These are phyloP conservation scores for Muscicapa adusta DNA, from an alignment of 2,113 vertebrate species.

Conservation along the genomic window DNA sequence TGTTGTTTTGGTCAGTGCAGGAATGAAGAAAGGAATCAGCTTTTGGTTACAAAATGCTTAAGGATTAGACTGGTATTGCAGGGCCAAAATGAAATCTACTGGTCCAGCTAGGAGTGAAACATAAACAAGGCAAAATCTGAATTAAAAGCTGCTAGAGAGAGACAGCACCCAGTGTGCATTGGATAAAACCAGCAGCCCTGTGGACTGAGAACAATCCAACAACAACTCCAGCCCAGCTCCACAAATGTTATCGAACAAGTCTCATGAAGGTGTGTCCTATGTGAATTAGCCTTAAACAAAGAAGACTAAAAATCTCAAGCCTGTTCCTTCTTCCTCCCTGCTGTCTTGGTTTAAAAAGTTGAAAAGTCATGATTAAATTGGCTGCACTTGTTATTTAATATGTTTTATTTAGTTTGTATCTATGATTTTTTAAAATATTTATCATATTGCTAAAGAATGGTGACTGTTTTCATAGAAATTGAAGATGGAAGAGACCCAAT, in stretches of 20 bases:
- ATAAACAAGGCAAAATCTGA: constrained; percentile 41
- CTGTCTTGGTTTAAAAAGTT: constrained; percentile 66
- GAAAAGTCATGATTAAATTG: constrained; percentile 69
- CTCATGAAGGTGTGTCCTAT: constrained; percentile 66
- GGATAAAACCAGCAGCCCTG: constrained; percentile 48
- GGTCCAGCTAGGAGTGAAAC: background rate
- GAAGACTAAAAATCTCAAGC: constrained; percentile 54
- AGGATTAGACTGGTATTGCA: background rate
- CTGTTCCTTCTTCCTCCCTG: constrained; percentile 54
- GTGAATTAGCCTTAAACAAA: constrained; percentile 65
- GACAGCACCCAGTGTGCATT: background rate
- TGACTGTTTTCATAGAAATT: constrained; percentile 61
- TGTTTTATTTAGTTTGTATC: constrained; percentile 66
- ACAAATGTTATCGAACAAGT: constrained; percentile 68
- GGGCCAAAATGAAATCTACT: background rate
- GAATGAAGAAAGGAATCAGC: constrained; percentile 5
- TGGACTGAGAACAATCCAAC: constrained; percentile 61
- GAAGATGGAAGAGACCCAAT: constrained; percentile 59
- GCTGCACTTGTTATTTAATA: constrained; percentile 65
- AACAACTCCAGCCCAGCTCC: constrained; percentile 58
- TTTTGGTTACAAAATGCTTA: background rate
- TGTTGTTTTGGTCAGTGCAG: background rate
- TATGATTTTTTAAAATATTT: constrained; percentile 65
- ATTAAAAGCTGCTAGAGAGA: constrained; percentile 40
- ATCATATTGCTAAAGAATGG: constrained; percentile 64